Evolutionary conservation across 2,888 invertebrate species (phyloP), one percentile per base, ranked within the genome.

Genomic region (Leucophenga montana): DNA sequence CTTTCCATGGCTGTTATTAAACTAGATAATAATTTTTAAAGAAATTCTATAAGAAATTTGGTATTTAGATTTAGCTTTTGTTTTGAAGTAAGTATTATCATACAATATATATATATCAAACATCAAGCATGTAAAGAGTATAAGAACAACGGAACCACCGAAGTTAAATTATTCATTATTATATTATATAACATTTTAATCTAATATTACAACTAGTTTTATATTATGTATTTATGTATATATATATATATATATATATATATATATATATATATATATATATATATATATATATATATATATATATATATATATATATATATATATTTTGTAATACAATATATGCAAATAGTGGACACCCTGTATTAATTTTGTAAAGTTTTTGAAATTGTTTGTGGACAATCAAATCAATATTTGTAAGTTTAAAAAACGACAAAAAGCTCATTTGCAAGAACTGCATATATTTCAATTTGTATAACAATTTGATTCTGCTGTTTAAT

Each of bases 321-420:
- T 61, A 57, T 62, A 62, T 44, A 16, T 31, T 33, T 16, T 59
- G 14, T 56, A 56, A 22, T 56, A 56, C 16, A 31, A 33, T 59
- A 75, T 27, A 27, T 27, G 27, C 27, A 27, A 27, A 3, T 27
- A 27, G 27, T 4, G 27, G 27, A 27, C 27, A 27, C 27, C 27
- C 27, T 27, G 67, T 67, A 53, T 69, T 53, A 27, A 31, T 71
- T 39, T 31, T 31, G 31, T 69, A 76, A 76, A 76, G 78, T 66
- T 62, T 50, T 18, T 66, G 33, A 46, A 50, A 71, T 62, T 16
- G 33, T 66, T 75, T 66, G 9, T 59, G 11, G 59, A 39, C 65
- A 46, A 57, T 54, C 31, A 27, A 27, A 27, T 3, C 27, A 27
- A 27, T 27, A 4, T 3, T 27, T 27, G 3, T 27, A 27, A 27